Percentiles rank a stretch among this genome's conserved stretches.
phyloP scores from a whole-genome alignment of 2,797 vertebrate species.

The Scomberomorus guttatus region DNA sequence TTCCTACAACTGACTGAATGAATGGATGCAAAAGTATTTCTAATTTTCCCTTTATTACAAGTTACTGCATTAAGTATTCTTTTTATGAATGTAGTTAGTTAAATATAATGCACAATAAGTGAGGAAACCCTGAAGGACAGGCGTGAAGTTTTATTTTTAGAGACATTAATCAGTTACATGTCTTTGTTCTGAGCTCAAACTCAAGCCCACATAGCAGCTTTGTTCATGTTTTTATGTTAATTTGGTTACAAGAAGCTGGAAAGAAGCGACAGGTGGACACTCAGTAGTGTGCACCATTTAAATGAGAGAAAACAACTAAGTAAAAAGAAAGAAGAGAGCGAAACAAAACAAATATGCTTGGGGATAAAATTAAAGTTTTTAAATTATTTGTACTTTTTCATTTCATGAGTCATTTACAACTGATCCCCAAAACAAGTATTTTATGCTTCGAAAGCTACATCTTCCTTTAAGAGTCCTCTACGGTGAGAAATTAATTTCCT shows the following conservation, averaged over 20 bases:
- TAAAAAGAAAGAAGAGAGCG: neutral
- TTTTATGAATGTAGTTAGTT: neutral
- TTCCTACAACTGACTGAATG: no score
- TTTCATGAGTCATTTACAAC: slow-evolving; percentile 4
- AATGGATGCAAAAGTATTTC: no score
- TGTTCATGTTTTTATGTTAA: neutral
- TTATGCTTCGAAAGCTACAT: slow-evolving; percentile 19
- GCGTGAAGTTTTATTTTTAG: neutral
- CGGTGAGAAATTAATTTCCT: slow-evolving; percentile 10
- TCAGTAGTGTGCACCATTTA: neutral
- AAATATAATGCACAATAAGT: neutral
- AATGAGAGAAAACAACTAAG: neutral
- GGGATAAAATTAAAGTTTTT: no score
- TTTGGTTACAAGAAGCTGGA: neutral
- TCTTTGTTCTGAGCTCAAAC: neutral
- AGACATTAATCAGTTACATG: neutral
- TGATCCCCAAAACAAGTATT: slow-evolving; percentile 13
- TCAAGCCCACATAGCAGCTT: neutral
- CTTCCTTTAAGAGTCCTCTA: slow-evolving; percentile 1
- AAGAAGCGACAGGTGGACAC: slow-evolving; percentile 5
- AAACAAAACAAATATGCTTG: neutral
- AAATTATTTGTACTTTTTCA: slow-evolving; percentile 13
- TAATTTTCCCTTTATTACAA: no score
- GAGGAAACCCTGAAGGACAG: neutral
- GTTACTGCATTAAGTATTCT: neutral